These are phyloP conservation scores for Rhynchophorus ferrugineus DNA, from an alignment of 1,140 invertebrate genomes.

Conservation along the genomic window DNA sequence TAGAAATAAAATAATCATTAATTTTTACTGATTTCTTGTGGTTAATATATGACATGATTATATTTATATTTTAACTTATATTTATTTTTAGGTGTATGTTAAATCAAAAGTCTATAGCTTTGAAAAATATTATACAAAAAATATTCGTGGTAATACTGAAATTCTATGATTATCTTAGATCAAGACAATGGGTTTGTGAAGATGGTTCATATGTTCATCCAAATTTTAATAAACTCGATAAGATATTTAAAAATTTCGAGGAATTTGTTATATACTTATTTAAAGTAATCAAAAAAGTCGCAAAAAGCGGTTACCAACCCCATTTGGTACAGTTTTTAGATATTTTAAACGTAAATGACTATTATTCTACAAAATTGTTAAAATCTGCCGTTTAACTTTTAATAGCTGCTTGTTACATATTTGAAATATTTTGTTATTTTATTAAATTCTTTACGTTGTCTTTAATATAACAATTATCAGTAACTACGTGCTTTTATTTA, in stretches of 20 bases:
- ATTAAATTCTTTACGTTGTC: no score
- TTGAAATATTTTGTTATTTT: no score
- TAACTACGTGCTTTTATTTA: no score
- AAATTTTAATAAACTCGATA: conserved; percentile 36
- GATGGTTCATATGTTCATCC: conserved; percentile 32
- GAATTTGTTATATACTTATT: conserved; percentile 35
- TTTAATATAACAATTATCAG: no score
- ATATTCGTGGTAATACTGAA: conserved; percentile 63
- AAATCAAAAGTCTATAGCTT: conserved; percentile 55
- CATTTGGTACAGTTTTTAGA: conserved; percentile 35
- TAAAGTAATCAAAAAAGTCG: conserved; percentile 33
- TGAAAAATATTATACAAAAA: conserved; percentile 56
- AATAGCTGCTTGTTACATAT: no score
- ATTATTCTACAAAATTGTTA: conserved; percentile 27
- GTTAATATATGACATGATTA: background rate
- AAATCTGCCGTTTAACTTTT: no score
- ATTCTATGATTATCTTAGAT: conserved; percentile 51
- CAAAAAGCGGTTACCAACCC: conserved; percentile 34
- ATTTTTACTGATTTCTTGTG: no score
- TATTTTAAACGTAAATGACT: conserved; percentile 36
- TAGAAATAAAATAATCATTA: no score
- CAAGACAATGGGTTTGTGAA: conserved; percentile 31
- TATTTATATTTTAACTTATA: conserved; percentile 5
- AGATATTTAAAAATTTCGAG: conserved; percentile 37
- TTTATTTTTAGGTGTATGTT: conserved; percentile 54